Evolutionary conservation across 2,797 vertebrate species (phyloP).

Genomic region (Acestrorhynchus altus): DNA sequence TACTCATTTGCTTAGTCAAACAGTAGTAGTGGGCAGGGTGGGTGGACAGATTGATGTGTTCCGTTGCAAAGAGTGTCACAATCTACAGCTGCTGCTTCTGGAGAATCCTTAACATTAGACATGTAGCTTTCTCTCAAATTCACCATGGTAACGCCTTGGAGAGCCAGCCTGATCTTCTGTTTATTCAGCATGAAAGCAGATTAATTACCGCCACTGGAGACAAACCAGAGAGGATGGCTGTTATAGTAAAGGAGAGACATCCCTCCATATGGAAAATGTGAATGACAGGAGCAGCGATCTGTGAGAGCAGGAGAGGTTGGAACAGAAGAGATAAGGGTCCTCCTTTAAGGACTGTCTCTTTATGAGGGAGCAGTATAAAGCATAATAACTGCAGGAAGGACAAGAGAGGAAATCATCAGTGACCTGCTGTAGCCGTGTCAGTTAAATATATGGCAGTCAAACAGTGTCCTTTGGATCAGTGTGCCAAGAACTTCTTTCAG

Average conservation of each 20-base stretch:
- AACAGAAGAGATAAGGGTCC: conserved; percentile 53
- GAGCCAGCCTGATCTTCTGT: conserved; percentile 40
- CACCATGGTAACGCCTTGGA: conserved; percentile 31
- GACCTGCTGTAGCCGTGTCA: conserved; percentile 12
- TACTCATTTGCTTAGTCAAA: too few species aligned
- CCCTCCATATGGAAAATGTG: conserved; percentile 1
- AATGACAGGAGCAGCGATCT: conserved; percentile 20
- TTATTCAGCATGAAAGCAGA: conserved; percentile 65
- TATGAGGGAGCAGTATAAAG: conserved; percentile 18
- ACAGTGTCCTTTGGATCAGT: conserved; percentile 1
- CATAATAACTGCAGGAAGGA: conserved; percentile 9
- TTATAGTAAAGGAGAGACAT: conserved; percentile 49
- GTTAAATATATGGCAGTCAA: conserved; percentile 32
- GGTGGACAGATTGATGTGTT: conserved; percentile 5
- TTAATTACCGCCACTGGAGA: conserved; percentile 59
- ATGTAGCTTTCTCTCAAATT: conserved; percentile 22
- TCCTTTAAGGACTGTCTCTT: conserved; percentile 22
- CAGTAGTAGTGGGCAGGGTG: neutral
- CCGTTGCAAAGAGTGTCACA: neutral
- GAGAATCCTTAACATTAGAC: neutral
- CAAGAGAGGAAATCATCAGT: conserved; percentile 10
- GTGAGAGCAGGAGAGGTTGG: neutral
- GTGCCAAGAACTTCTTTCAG: conserved; percentile 15
- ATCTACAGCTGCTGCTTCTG: neutral
- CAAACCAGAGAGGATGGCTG: conserved; percentile 50